phyloP scores from a whole-genome alignment of 2,797 vertebrate species.

The Enteromius unitaeniatus region DNA sequence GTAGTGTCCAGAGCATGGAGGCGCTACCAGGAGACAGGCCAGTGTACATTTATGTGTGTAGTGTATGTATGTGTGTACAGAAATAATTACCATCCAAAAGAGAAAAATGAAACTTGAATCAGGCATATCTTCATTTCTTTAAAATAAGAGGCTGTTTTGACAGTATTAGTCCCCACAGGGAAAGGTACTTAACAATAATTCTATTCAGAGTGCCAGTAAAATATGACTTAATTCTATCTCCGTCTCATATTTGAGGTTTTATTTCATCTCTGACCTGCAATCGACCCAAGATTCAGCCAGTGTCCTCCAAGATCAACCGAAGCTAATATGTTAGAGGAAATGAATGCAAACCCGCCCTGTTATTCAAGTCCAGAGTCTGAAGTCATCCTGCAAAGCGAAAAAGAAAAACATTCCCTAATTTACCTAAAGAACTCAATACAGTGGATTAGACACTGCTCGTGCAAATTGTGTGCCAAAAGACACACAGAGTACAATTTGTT shows the following conservation, averaged over 20 bases:
- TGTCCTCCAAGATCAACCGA: slow-evolving; percentile 26
- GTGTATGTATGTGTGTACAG: neutral
- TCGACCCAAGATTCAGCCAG: slow-evolving; percentile 10
- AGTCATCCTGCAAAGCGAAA: slow-evolving; percentile 14
- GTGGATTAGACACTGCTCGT: neutral
- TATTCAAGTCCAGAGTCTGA: slow-evolving; percentile 11
- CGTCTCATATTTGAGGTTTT: slow-evolving; percentile 14
- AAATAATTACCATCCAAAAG: neutral
- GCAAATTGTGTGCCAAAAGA: neutral
- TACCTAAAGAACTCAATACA: neutral
- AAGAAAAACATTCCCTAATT: slow-evolving; percentile 12
- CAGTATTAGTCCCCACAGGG: neutral
- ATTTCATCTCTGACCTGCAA: neutral
- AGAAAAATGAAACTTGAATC: neutral
- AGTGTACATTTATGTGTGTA: too few species aligned
- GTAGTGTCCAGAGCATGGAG: too few species aligned
- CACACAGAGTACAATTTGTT: neutral
- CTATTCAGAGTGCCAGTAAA: neutral
- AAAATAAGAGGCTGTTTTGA: neutral
- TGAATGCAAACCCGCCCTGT: slow-evolving; percentile 1
- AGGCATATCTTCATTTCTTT: neutral
- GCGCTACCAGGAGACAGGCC: too few species aligned
- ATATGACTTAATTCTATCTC: slow-evolving; percentile 19
- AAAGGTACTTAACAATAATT: neutral
- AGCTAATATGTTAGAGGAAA: slow-evolving; percentile 5